These are phyloP conservation scores for Thysanoteuthis rhombus DNA, from an alignment of 2,888 invertebrate genomes.

Conservation along the genomic window DNA sequence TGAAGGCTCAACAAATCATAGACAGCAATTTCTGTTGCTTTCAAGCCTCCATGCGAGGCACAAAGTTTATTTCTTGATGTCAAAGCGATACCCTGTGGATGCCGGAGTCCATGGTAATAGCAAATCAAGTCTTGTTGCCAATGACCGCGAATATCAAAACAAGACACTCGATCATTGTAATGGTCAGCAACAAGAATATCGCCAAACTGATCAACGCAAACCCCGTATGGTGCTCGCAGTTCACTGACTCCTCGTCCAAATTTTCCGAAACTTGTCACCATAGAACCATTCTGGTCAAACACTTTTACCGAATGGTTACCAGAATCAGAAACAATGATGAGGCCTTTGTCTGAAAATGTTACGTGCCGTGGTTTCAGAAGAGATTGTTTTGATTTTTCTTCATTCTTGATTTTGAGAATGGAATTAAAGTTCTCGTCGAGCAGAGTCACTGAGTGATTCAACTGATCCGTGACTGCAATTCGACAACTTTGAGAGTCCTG, in stretches of 20 bases:
- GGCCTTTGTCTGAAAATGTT: slow-evolving; percentile 65
- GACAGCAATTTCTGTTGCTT: slow-evolving; percentile 45
- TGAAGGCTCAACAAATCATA: slow-evolving; percentile 33
- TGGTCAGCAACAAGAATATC: slow-evolving; percentile 71
- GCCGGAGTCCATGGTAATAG: slow-evolving; percentile 41
- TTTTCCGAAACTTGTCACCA: slow-evolving; percentile 68
- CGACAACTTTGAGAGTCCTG: slow-evolving; percentile 55
- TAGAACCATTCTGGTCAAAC: slow-evolving; percentile 68
- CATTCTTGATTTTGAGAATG: slow-evolving; percentile 55
- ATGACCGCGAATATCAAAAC: slow-evolving; percentile 50
- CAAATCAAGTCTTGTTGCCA: slow-evolving; percentile 53
- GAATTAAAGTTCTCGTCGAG: slow-evolving; percentile 66
- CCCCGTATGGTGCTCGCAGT: slow-evolving; percentile 70
- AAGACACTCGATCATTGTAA: slow-evolving; percentile 66
- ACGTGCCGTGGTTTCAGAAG: slow-evolving; percentile 70
- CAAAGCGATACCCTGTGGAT: slow-evolving; percentile 47
- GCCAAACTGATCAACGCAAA: slow-evolving; percentile 68
- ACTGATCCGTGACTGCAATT: slow-evolving; percentile 69
- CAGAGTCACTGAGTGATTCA: slow-evolving; percentile 65
- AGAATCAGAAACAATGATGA: slow-evolving; percentile 69
- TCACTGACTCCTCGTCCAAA: slow-evolving; percentile 69
- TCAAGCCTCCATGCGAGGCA: slow-evolving; percentile 45
- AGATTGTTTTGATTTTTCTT: slow-evolving; percentile 64
- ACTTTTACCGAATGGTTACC: slow-evolving; percentile 70
- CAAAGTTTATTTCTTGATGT: slow-evolving; percentile 42